Conservation (phyloP, 2,888 invertebrate genomes). For the Stenurella melanura region DNA sequence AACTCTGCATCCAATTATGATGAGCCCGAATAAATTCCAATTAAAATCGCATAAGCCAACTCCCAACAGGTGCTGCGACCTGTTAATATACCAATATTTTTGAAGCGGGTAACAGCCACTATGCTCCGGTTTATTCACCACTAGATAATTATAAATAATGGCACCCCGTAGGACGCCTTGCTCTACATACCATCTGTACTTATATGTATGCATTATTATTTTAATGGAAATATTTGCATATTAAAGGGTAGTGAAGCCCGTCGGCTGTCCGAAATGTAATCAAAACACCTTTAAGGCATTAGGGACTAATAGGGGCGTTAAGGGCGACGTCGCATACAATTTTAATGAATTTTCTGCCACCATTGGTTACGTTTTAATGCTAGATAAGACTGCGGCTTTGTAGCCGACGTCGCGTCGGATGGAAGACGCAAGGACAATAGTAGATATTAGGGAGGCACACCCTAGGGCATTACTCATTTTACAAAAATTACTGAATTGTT, state of each 20-base stretch:
- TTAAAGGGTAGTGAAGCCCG: slow-evolving; percentile 1
- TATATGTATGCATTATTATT: slow-evolving; percentile 18
- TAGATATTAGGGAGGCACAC: not conserved
- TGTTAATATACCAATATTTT: not conserved
- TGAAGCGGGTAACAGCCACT: not conserved
- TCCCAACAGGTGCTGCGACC: slow-evolving; percentile 4
- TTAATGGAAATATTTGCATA: slow-evolving; percentile 14
- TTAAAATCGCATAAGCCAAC: not conserved
- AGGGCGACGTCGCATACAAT: not conserved
- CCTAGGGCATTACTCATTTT: no score
- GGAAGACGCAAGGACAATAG: not conserved
- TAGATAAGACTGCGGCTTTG: not conserved
- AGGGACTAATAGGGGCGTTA: slow-evolving; percentile 5
- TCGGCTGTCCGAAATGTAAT: slow-evolving; percentile 27
- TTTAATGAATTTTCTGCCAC: slow-evolving; percentile 12
- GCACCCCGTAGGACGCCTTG: not conserved
- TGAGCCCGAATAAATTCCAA: not conserved
- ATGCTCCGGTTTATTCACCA: not conserved
- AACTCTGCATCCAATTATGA: not conserved
- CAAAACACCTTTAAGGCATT: slow-evolving; percentile 27
- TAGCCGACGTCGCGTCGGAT: not conserved
- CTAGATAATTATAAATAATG: slow-evolving; percentile 4
- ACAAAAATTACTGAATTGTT: no score
- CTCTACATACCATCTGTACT: not conserved
- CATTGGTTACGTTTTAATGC: not conserved